Conservation (phyloP, 1,140 invertebrate species). For the Papilio polytes region DNA sequence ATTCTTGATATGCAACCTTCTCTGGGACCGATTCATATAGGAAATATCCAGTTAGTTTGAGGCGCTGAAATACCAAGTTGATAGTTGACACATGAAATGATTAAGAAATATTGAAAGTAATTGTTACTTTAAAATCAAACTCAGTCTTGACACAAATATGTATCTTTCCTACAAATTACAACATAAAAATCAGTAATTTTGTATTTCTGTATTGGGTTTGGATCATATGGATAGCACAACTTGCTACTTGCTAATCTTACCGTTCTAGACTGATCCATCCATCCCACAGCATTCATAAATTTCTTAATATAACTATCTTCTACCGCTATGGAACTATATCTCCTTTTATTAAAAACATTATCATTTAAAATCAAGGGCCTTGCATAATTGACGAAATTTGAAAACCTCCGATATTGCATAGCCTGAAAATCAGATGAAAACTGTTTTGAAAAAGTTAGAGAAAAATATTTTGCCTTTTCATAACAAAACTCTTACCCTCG, state of each 20-base stretch:
- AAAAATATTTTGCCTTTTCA: neutral
- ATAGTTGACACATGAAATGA: neutral
- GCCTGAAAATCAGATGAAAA: conserved; percentile 47
- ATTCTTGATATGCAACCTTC: conserved; percentile 85
- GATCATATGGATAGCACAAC: neutral
- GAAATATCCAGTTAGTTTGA: conserved; percentile 85
- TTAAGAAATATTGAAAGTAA: too few species aligned
- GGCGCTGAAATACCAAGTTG: conserved; percentile 79
- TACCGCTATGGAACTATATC: conserved; percentile 64
- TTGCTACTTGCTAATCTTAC: conserved; percentile 53
- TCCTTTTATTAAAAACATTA: conserved; percentile 46
- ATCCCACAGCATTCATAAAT: conserved; percentile 81
- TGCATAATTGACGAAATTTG: conserved; percentile 56
- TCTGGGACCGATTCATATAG: conserved; percentile 87
- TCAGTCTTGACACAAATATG: too few species aligned
- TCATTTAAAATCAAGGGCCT: conserved; percentile 47
- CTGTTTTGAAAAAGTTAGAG: neutral
- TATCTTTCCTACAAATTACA: too few species aligned
- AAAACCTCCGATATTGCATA: conserved; percentile 47
- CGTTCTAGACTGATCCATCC: conserved; percentile 76
- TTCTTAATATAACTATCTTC: conserved; percentile 77
- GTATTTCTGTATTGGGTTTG: too few species aligned
- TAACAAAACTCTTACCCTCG: conserved; percentile 2
- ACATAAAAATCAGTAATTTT: too few species aligned
- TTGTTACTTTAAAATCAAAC: too few species aligned